A percentile compares a stretch with the other conserved stretches of the same genome.
Conservation (phyloP, 2,888 invertebrate species). For the Papilio gigon region DNA sequence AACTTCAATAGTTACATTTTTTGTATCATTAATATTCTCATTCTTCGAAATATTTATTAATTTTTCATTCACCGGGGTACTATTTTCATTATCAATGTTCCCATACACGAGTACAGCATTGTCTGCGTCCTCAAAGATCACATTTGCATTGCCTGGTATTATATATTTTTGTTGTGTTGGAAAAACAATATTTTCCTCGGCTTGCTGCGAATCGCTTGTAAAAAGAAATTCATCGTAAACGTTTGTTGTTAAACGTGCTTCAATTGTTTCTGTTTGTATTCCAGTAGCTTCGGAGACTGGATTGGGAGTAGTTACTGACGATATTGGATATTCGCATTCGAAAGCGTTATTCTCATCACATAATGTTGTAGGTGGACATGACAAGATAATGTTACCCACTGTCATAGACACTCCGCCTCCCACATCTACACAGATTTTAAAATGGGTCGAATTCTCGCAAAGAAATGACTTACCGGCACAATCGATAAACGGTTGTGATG, state of each 20-base stretch:
- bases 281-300: slow-evolving; percentile 39
- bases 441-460: slow-evolving; percentile 75
- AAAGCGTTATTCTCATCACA: slow-evolving; percentile 63
- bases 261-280: slow-evolving; percentile 8
- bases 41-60: background rate
- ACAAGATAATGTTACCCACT: slow-evolving; percentile 67
- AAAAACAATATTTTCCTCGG: background rate
- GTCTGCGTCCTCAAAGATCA: background rate
- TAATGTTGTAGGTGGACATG: slow-evolving; percentile 66
- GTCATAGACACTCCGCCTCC: slow-evolving; percentile 70
- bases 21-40: background rate
- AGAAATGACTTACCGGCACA: slow-evolving; percentile 76
- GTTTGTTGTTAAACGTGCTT: background rate
- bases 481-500: slow-evolving; percentile 58
- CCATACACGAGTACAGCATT: slow-evolving; percentile 6
- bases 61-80: background rate
- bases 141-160: slow-evolving; percentile 1
- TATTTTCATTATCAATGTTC: background rate
- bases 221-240: slow-evolving; percentile 6
- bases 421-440: slow-evolving; percentile 77
- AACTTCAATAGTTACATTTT: background rate
- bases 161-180: slow-evolving; percentile 26
- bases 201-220: background rate
- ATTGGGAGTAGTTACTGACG: slow-evolving; percentile 47
- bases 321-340: slow-evolving; percentile 68